A percentile compares a stretch with the other conserved stretches of the same genome.
These are phyloP conservation scores for Ypsolopha sequella DNA, from an alignment of 2,888 invertebrate genomes.

Conservation along the genomic window DNA sequence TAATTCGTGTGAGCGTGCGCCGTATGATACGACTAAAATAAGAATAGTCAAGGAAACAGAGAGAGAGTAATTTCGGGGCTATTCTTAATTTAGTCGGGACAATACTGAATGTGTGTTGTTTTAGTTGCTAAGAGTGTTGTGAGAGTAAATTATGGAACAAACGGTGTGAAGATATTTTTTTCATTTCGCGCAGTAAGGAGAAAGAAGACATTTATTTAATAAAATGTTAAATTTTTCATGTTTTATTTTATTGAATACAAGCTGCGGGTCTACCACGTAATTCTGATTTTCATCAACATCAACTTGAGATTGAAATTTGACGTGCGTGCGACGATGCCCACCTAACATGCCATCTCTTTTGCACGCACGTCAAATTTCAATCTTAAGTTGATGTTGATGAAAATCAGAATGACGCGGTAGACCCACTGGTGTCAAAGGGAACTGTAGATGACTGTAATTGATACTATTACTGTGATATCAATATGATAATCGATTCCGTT, in stretches of 20 bases:
- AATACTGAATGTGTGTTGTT: slow-evolving; percentile 38
- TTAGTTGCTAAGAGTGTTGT: slow-evolving; percentile 53
- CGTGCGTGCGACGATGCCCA: no score
- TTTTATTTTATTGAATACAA: slow-evolving; percentile 9
- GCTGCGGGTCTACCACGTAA: no score
- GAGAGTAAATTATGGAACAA: slow-evolving; percentile 66
- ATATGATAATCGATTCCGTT: no score
- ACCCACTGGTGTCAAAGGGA: no score
- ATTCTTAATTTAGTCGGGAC: slow-evolving; percentile 43
- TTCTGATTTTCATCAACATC: no score
- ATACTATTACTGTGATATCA: no score
- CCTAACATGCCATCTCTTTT: no score
- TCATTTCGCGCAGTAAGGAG: slow-evolving; percentile 44
- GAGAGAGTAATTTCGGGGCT: slow-evolving; percentile 17
- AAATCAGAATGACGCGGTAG: no score
- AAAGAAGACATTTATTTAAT: slow-evolving; percentile 58
- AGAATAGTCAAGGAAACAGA: slow-evolving; percentile 23
- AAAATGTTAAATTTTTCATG: slow-evolving; percentile 54
- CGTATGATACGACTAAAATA: slow-evolving; percentile 28
- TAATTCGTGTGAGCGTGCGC: slow-evolving; percentile 19
- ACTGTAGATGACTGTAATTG: no score
- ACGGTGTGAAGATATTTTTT: slow-evolving; percentile 46
- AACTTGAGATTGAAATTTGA: no score
- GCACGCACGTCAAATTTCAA: no score
- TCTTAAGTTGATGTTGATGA: no score